Base-by-base conservation (phyloP, 2,113 vertebrate genomes). In the Brachyhypopomus occidentalis region DNA sequence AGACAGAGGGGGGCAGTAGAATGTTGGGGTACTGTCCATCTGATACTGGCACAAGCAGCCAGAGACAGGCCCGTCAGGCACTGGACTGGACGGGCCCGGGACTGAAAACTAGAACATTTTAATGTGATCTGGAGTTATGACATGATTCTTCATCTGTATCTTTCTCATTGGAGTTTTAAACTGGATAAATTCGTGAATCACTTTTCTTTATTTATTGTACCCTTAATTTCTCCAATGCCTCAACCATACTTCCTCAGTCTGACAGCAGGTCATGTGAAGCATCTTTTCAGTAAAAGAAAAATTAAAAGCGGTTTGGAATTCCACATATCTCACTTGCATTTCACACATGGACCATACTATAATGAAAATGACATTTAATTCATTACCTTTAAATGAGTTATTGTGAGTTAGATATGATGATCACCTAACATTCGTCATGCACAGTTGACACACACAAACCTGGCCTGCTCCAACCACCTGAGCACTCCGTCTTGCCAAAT, bases 251-350 rank as follows among this genome's bases (percentile, higher is more conserved):
- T 88, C 82, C 87, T 89, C 86, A 84, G 87, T 88, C 85, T 89
- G 83, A 88, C 78, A 80, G 83, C 88, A 90, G 87, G 76, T 78
- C 70, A 77, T 84, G 82, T 83, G 85, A 84, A 90, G 88, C 84
- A 80, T 84, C 30, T 89, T 93, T 92, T 91, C 88, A 92, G 88
- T 92, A 91, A 92, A 90, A 89, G 77, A 78, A 86, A 86, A 75
- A 48, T 73, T 58, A 80, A 79, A 78, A 78, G 30, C 17, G 19
- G 22, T 80, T 66, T 64, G 70, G 78, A 73, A 36, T 80, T 79
- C 19, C 63, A 62, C 9, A 71, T 71, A n/a, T 14, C 36, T 14
- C 36, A 16, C 52, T 25, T 27, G 11, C 55, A 79, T 45, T 12
- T 60, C 30, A 64, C 25, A 20, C 64, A 55, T 19, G 12, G 23